Evolutionary conservation across 2,113 vertebrate genomes (phyloP).

Genomic region (Actenoides hombroni): DNA sequence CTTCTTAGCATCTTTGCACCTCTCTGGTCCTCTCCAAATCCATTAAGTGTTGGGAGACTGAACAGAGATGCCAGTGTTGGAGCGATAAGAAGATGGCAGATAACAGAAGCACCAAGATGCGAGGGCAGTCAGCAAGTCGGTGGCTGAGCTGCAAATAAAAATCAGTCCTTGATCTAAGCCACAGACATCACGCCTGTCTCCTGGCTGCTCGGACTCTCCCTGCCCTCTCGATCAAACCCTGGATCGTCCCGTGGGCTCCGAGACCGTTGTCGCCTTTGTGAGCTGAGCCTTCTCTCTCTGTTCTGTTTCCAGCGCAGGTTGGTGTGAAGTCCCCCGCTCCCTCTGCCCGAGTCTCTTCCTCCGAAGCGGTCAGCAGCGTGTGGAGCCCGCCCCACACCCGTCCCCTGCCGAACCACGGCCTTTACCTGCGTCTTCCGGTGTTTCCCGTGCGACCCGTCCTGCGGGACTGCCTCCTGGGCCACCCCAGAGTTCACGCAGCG

Average conservation of each 20-base stretch:
- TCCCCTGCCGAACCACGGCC: conserved; percentile 92
- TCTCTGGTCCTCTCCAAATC: background rate
- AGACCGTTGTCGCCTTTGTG: accelerated
- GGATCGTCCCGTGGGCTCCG: accelerated
- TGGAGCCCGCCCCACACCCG: conserved; percentile 86
- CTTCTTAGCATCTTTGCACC: background rate
- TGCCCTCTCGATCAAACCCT: background rate
- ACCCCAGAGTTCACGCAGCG: conserved; percentile 82
- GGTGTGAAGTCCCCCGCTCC: background rate
- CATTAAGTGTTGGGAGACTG: background rate
- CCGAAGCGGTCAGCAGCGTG: conserved; percentile 79
- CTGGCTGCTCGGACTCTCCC: background rate
- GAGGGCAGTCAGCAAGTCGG: background rate
- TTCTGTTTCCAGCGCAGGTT: conserved; percentile 12
- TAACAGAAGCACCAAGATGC: background rate
- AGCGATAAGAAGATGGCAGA: background rate
- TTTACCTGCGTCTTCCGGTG: conserved; percentile 99
- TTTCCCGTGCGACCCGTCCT: conserved; percentile 98
- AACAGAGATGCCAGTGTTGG: accelerated
- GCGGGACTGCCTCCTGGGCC: conserved; percentile 95
- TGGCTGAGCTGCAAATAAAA: background rate
- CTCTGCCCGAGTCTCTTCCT: conserved; percentile 24
- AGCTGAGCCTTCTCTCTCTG: background rate
- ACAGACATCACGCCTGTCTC: background rate
- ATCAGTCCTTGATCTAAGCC: background rate